phyloP scores from a whole-genome alignment of 2,888 invertebrate genomes.

The Podotricha telesiphe region DNA sequence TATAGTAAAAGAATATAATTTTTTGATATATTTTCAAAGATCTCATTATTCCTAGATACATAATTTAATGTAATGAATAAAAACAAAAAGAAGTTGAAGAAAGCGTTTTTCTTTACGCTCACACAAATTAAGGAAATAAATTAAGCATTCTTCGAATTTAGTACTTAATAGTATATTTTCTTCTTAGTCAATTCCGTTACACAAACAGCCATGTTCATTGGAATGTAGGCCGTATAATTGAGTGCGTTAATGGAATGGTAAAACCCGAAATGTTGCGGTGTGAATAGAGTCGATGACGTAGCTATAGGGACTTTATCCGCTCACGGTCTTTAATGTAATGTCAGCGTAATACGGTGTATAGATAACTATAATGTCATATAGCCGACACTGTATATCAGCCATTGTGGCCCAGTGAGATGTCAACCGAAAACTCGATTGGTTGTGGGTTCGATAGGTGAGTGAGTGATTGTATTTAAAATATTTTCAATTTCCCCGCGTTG shows the following conservation, averaged over 20 bases:
- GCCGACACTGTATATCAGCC: neutral
- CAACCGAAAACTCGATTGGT: too few relatives aligned
- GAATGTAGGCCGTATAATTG: conserved; percentile 56
- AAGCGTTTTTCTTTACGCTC: neutral
- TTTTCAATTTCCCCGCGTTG: too few relatives aligned
- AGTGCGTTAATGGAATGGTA: conserved; percentile 56
- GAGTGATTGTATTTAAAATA: too few relatives aligned
- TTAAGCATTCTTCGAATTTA: conserved; percentile 23
- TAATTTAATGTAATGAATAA: too few relatives aligned
- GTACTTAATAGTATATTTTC: conserved; percentile 37
- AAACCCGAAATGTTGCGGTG: conserved; percentile 50
- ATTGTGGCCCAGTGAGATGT: too few relatives aligned
- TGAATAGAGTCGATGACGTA: conserved; percentile 38
- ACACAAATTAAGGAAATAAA: neutral
- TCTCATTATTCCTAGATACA: too few relatives aligned
- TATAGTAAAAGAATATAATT: too few relatives aligned
- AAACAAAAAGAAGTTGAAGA: neutral
- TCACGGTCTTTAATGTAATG: conserved; percentile 9
- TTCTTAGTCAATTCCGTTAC: conserved; percentile 51
- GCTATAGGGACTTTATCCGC: conserved; percentile 14
- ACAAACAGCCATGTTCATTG: conserved; percentile 54
- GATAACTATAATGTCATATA: neutral
- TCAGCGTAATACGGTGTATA: neutral
- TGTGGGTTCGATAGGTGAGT: too few relatives aligned
- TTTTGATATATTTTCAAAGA: too few relatives aligned